These are phyloP conservation scores for Petrocephalus schoutedeni DNA, from an alignment of 2,797 vertebrate species.

Conservation along the genomic window DNA sequence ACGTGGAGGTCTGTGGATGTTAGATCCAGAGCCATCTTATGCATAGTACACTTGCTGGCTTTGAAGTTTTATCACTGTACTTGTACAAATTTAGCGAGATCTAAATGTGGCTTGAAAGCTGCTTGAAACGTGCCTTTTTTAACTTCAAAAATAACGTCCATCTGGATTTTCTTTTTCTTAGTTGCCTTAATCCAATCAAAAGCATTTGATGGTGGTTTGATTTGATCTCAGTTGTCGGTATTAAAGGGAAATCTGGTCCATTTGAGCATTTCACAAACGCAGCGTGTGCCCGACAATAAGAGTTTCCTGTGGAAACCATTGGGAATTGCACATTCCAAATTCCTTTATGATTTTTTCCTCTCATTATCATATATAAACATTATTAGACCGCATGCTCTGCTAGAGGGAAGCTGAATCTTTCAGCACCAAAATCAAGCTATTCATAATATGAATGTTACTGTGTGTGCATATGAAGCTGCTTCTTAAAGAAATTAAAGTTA, in stretches of 20 bases:
- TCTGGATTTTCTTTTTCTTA: background rate
- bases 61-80: background rate
- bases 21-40: background rate
- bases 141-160: background rate
- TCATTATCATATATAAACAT: constrained; percentile 42
- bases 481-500: background rate
- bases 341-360: constrained; percentile 22
- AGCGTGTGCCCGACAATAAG: constrained; percentile 8
- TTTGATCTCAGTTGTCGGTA: background rate
- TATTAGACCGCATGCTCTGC: constrained; percentile 22
- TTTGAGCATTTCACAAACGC: background rate
- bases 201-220: constrained; percentile 6
- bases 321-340: constrained; percentile 19
- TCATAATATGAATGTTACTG: constrained; percentile 29
- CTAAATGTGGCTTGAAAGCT: background rate
- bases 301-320: constrained; percentile 12
- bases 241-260: background rate
- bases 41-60: background rate
- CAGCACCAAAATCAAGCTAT: constrained; percentile 32
- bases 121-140: background rate
- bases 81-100: background rate
- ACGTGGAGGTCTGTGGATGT: background rate
- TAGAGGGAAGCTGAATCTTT: constrained; percentile 30
- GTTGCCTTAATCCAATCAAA: constrained; percentile 9
- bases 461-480: background rate